Conservation (phyloP, 2,113 vertebrate species). For the Nothobranchius kuhntae region DNA sequence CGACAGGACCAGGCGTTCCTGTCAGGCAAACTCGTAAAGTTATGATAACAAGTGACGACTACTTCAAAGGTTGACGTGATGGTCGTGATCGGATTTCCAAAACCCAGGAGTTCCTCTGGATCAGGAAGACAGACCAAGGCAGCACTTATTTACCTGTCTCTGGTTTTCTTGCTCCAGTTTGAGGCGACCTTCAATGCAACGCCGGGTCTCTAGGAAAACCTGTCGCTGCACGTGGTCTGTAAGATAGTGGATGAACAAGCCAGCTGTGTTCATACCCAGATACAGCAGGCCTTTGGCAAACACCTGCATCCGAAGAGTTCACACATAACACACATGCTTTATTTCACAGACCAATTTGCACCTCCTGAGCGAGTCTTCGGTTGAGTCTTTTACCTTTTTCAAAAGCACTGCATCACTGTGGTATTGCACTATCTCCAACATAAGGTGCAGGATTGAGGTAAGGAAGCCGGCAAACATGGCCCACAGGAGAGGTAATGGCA, state of each 20-base stretch:
- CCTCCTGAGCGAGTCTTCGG: too few relatives aligned
- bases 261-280: conserved; percentile 95
- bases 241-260: conserved; percentile 95
- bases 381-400: conserved; percentile 67
- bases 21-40: neutral
- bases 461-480: conserved; percentile 77
- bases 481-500: conserved; percentile 80
- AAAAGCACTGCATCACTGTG: conserved; percentile 63
- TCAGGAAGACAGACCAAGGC: too few relatives aligned
- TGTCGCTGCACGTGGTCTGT: conserved; percentile 93
- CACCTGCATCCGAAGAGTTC: conserved; percentile 72
- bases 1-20: conserved; percentile 79
- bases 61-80: too few relatives aligned
- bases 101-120: too few relatives aligned
- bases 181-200: conserved; percentile 92
- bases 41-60: neutral
- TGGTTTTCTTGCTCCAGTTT: conserved; percentile 94
- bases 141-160: conserved; percentile 82
- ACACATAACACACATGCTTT: neutral
- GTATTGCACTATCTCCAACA: conserved; percentile 56
- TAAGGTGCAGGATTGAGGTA: conserved; percentile 73
- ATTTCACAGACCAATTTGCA: neutral
- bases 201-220: conserved; percentile 93
- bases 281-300: conserved; percentile 90
- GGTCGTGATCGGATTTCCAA: too few relatives aligned